Base-by-base conservation (phyloP, 2,888 invertebrate genomes). In the Sturmia bella region DNA sequence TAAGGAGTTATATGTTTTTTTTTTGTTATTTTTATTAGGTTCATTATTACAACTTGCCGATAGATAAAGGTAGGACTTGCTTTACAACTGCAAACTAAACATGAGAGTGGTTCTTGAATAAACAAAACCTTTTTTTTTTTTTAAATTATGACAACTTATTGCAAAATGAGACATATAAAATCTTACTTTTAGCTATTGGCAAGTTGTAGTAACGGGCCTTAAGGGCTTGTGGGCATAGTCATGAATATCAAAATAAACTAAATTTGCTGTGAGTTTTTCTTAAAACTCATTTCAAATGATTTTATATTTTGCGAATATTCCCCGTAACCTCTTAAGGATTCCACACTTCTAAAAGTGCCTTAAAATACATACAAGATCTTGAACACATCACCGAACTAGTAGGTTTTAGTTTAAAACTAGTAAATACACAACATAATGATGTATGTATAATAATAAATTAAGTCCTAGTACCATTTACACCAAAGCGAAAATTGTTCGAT, bases 281-380 rank as follows among this genome's bases (percentile, higher is more conserved):
- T n/a, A n/a, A n/a, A n/a, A n/a, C n/a, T n/a, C n/a, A n/a, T n/a
- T n/a, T n/a, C n/a, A n/a, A n/a, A n/a, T n/a, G n/a, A n/a, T n/a
- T n/a, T n/a, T n/a, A n/a, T n/a, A n/a, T n/a, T n/a, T n/a, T n/a
- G n/a, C n/a, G n/a, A n/a, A n/a, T n/a, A n/a, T n/a, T n/a, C n/a
- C n/a, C n/a, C n/a, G n/a, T n/a, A 70, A 69, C 52, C n/a, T 41
- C 19, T 64, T 70, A 70, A 64, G 64, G 39, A 78, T 57, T 56
- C 59, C 52, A 66, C 66, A 79, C 66, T 52, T 61, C 57, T 57
- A 13, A 68, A 81, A 69, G 81, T 81, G 81, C 81, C 81, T 81
- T 81, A 79, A 32, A 64, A 68, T 21, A 56, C 74, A 68, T 21
- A 56, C 74, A 69, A 45, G 56, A 27, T n/a, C 27, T 52, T 48